A percentile compares a stretch with the other conserved stretches of the same genome.
phyloP scores from a whole-genome alignment of 37 sponge, comb jelly and placozoan species.

The Diacarnus erythraeanus region DNA sequence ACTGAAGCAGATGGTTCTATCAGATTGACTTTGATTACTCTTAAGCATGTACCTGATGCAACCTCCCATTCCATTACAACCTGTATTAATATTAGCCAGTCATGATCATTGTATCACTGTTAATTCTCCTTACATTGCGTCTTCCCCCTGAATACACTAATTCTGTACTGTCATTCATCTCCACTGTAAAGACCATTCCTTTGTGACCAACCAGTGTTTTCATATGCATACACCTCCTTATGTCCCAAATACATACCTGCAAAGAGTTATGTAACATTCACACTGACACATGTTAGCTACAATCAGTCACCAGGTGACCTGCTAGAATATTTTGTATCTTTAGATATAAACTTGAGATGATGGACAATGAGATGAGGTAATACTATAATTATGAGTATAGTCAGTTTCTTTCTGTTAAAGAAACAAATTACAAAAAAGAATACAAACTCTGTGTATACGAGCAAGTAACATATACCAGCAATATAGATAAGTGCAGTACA shows the following conservation, averaged over 20 bases:
- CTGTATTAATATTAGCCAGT: slow-evolving; percentile 18
- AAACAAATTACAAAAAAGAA: too few species aligned
- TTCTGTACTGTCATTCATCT: slow-evolving; percentile 45
- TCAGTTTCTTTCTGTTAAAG: too few species aligned
- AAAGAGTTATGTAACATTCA: too few species aligned
- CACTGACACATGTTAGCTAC: too few species aligned
- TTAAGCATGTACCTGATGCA: slow-evolving; percentile 45
- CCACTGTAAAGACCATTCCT: slow-evolving; percentile 75
- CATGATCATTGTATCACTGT: neutral
- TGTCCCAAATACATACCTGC: slow-evolving; percentile 72
- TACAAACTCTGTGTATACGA: too few species aligned
- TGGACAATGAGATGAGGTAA: too few species aligned
- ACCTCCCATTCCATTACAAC: slow-evolving; percentile 59
- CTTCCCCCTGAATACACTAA: slow-evolving; percentile 71
- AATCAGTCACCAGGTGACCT: too few species aligned
- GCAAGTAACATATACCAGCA: too few species aligned
- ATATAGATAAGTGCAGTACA: too few species aligned
- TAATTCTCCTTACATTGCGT: slow-evolving; percentile 50
- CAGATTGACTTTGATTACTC: slow-evolving; percentile 26
- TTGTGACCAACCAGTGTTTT: slow-evolving; percentile 56
- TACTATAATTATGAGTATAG: too few species aligned
- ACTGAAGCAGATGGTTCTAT: slow-evolving; percentile 31
- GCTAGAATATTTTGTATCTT: too few species aligned
- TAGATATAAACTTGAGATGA: too few species aligned
- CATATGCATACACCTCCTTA: slow-evolving; percentile 35